Base-by-base conservation (phyloP, 2,113 vertebrate genomes). In the Nothobranchius furzeri region DNA sequence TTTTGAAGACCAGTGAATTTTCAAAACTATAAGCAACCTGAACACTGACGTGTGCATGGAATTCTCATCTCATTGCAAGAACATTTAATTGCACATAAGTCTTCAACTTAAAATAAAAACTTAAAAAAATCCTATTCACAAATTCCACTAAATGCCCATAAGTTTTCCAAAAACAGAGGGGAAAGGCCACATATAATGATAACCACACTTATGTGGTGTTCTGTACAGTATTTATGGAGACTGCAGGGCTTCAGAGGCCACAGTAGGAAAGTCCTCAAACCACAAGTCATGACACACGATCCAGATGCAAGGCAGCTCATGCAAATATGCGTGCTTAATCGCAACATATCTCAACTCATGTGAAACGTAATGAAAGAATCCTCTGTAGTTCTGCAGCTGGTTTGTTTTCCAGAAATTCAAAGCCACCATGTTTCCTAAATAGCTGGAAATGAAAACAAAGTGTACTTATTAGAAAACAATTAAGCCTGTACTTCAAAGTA, bases 151-250 rank as follows among this genome's bases (percentile, higher is more conserved):
- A 64, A 59, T 79, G 60, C 37, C 37, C 37, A 40, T 40, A 7
- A 1, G 62, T 58, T 46, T 58, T 47, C 60, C 55, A 52, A 51
- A 48, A 58, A 54, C 70, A 24, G 48, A 48, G 9, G n/a, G n/a
- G n/a, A 61, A 52, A 58, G 71, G 64, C 78, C 85, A 88, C 81
- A 85, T 3, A 84, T 88, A 85, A 87, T 87, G 86, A 82, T 64
- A 63, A 82, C 80, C 82, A 69, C 80, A 60, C 83, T 87, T 76
- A 67, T 81, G 76, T 84, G 82, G 79, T 84, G 70, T 68, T 67
- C 66, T 37, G 47, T 11, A 7, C 53, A 20, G 69, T 87, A 88
- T 88, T 85, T 86, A 84, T 86, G 85, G 83, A 79, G 68, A 73
- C 82, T 88, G 85, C 76, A 83, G 84, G 73, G 73, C 73, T 86